phyloP scores from a whole-genome alignment of 1,140 invertebrate species.

The Diorhabda elongata region DNA sequence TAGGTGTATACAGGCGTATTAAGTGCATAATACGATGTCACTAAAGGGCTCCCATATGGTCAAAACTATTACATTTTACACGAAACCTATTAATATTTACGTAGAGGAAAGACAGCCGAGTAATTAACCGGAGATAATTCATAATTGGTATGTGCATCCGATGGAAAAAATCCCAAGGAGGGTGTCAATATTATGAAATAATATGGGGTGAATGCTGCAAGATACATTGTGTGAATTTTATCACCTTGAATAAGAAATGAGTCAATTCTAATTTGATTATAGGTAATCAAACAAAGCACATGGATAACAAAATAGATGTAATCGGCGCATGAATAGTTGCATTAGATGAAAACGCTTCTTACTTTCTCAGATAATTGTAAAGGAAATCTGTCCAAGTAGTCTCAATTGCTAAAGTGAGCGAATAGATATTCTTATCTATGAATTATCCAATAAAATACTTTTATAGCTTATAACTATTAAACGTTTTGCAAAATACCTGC shows the following conservation, averaged over 20 bases:
- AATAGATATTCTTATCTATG: too few species aligned
- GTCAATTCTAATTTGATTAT: too few species aligned
- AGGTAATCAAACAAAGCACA: too few species aligned
- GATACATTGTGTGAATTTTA: background rate
- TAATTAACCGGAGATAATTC: constrained; percentile 11
- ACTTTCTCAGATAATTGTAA: too few species aligned
- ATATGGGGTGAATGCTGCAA: background rate
- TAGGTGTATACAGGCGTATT: background rate
- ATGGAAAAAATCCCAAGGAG: background rate
- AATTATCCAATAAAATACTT: too few species aligned
- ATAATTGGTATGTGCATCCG: constrained; percentile 12
- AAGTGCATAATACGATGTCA: constrained; percentile 5
- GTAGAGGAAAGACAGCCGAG: background rate
- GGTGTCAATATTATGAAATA: background rate
- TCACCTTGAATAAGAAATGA: background rate
- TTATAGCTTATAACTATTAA: too few species aligned
- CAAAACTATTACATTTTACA: constrained; percentile 15
- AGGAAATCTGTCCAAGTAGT: too few species aligned
- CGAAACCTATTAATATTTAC: constrained; percentile 11
- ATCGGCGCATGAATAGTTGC: too few species aligned
- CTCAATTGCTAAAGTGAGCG: too few species aligned
- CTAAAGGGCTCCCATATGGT: constrained; percentile 7
- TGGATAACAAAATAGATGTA: too few species aligned
- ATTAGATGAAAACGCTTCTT: too few species aligned
- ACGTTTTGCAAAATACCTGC: too few species aligned